These are phyloP conservation scores for Clitarchus hookeri DNA, from an alignment of 2,888 invertebrate genomes.

Conservation along the genomic window DNA sequence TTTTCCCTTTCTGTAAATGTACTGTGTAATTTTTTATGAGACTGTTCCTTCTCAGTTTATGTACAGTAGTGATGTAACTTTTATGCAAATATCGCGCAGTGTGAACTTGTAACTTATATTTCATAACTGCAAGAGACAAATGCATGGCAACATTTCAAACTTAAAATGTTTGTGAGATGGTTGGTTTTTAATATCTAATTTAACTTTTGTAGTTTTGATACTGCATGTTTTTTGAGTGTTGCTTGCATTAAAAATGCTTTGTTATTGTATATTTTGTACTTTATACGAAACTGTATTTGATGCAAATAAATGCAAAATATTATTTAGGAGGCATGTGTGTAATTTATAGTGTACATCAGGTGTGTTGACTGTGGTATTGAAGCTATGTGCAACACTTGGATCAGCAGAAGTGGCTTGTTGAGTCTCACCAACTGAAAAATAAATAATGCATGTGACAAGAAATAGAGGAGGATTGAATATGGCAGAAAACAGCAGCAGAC, in stretches of 20 bases:
- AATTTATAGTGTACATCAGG: no score
- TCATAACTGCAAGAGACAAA: background rate
- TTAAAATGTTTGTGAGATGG: background rate
- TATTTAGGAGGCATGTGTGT: no score
- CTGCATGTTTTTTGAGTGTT: background rate
- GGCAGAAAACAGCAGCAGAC: no score
- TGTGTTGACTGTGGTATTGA: no score
- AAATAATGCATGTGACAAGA: no score
- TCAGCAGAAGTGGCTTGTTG: no score
- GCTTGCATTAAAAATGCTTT: background rate
- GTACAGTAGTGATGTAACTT: background rate
- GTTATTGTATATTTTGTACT: conserved; percentile 14
- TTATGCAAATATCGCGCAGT: background rate
- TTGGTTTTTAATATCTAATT: background rate
- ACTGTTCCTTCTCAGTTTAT: background rate
- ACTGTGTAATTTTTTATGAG: background rate
- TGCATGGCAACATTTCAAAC: no score
- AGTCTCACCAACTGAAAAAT: no score
- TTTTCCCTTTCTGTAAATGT: background rate
- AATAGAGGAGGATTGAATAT: no score
- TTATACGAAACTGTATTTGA: background rate
- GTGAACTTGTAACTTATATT: background rate
- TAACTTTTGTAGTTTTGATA: background rate
- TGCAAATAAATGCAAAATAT: background rate
- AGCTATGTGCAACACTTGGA: no score